Evolutionary conservation across 2,113 vertebrate genomes (phyloP).

Genomic region (Circaetus cinerascens): DNA sequence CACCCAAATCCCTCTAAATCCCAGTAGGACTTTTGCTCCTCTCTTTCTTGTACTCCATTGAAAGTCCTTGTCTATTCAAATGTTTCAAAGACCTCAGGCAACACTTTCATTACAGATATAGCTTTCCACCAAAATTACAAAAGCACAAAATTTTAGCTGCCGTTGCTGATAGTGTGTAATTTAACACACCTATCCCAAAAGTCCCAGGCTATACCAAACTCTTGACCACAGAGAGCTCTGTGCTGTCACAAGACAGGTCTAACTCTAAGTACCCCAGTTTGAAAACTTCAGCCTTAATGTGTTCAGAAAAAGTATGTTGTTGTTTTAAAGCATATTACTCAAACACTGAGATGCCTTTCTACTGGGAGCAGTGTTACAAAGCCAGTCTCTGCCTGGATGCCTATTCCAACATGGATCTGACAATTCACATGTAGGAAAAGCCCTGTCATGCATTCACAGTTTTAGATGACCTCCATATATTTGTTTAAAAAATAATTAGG

Average conservation of each 20-base stretch:
- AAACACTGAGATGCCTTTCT: slow-evolving; percentile 20
- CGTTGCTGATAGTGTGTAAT: not conserved
- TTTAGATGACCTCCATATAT: slow-evolving; percentile 61
- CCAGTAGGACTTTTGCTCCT: not conserved
- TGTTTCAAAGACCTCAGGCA: not conserved
- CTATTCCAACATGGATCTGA: slow-evolving; percentile 58
- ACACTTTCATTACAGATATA: not conserved
- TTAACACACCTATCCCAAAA: not conserved
- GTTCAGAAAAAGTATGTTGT: not conserved
- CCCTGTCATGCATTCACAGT: slow-evolving; percentile 50
- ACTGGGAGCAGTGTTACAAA: slow-evolving; percentile 44
- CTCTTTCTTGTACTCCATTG: not conserved
- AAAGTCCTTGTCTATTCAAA: not conserved
- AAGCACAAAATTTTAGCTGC: not conserved
- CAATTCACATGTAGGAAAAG: slow-evolving; percentile 65
- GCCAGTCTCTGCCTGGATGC: slow-evolving; percentile 27
- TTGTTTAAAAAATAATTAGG: slow-evolving; percentile 75
- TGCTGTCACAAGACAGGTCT: not conserved
- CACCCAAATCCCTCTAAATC: not conserved
- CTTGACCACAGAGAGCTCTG: not conserved
- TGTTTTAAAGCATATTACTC: slow-evolving; percentile 55
- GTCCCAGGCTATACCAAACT: not conserved
- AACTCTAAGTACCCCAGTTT: not conserved
- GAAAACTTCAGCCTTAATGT: slow-evolving; percentile 40
- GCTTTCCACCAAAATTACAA: not conserved